Evolutionary conservation across 1,140 invertebrate genomes (phyloP), one percentile per base, ranked within the genome.

Genomic region (Tribolium madens): DNA sequence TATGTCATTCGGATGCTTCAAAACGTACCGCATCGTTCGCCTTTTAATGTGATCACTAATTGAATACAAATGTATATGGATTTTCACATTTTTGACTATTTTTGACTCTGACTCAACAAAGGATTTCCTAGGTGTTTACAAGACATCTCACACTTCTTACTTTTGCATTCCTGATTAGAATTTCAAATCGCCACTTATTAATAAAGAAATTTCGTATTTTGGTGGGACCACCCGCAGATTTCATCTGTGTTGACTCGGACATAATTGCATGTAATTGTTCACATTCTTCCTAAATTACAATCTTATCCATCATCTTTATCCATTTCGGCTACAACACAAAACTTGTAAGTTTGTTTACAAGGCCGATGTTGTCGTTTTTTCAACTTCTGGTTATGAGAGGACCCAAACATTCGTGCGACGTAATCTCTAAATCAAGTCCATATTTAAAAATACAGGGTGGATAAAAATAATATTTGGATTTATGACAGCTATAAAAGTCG

Each of bases 1-100:
- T 64, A 64, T 64, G 57, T 64, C 57, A 64, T 64, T 64, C 26
- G 57, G 57, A 64, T 31, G 57, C n/a, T 33, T 64, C 57, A 71
- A 71, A 71, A 71, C 36, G 68, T 31, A 50, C 42, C 36, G 42
- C 26, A 13, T 50, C 21, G 21, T 5, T 26, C 21, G 21, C 7
- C 68, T 71, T 71, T 71, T 71, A 71, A 71, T 71, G 68, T 71
- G 36, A 26, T 47, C 68, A 21, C 68, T 71, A 71, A 71, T 71
- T 71, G 68, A 71, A 50, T 47, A 71, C 68, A 71, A 48, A 50
- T 50, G 47, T 71, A 50, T 71, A 48, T 64, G 21, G 12, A 64
- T 64, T 42, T 64, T 64, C 21, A 64, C 57, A 64, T 64, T 64
- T 64, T 64, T 64, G 57, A 10, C n/a, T 31, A 64, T 64, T 64